These are phyloP conservation scores for Charaxes varanes DNA, from an alignment of 1,140 invertebrate species.

Conservation along the genomic window DNA sequence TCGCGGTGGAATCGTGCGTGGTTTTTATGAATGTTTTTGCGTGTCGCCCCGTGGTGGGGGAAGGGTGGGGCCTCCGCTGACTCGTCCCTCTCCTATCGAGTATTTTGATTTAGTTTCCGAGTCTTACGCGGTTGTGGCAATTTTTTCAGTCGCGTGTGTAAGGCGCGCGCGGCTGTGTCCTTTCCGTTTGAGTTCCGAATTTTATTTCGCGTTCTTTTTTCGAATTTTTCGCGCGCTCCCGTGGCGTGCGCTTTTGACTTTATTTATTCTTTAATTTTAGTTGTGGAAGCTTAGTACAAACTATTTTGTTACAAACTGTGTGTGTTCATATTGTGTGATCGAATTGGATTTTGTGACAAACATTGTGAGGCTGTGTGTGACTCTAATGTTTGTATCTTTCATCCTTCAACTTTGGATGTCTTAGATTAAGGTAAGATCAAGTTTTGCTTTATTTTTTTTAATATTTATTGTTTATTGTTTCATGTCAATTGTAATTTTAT, in stretches of 20 bases:
- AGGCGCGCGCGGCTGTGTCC: constrained; percentile 54
- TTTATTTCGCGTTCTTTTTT: constrained; percentile 36
- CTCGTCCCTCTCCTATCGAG: constrained; percentile 69
- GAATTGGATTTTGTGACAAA: constrained; percentile 50
- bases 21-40: constrained; percentile 73
- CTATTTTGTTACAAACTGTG: constrained; percentile 37
- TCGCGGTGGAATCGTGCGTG: constrained; percentile 56
- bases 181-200: constrained; percentile 16
- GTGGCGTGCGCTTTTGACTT: constrained; percentile 30
- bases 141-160: constrained; percentile 72
- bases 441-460: constrained; percentile 9
- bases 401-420: constrained; percentile 55
- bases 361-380: constrained; percentile 46
- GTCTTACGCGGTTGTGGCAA: constrained; percentile 67
- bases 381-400: constrained; percentile 21
- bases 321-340: constrained; percentile 41
- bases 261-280: constrained; percentile 29
- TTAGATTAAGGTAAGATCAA: constrained; percentile 56
- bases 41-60: constrained; percentile 54
- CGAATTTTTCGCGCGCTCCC: constrained; percentile 41
- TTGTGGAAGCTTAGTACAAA: constrained; percentile 34
- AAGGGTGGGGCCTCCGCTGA: constrained; percentile 63
- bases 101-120: constrained; percentile 73
- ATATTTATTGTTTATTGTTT: background rate
- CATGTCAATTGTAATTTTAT: background rate